Evolutionary conservation across 2,888 invertebrate genomes (phyloP).

Genomic region (Ferrisia virgata): DNA sequence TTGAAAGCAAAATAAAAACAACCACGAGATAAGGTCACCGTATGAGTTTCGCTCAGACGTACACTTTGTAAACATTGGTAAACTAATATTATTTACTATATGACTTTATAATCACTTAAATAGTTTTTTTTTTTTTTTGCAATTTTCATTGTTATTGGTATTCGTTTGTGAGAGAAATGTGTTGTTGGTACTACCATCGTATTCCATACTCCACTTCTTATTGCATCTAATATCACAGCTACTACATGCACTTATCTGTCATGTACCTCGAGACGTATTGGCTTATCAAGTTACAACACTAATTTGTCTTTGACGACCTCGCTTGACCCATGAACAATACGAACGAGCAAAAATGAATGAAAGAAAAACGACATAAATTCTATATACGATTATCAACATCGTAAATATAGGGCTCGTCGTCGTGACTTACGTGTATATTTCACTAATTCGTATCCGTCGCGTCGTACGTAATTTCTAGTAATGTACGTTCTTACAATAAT

Average conservation of each 20-base stretch:
- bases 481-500: too few species aligned
- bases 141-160: not conserved
- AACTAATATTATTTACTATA: not conserved
- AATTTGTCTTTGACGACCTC: not conserved
- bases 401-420: too few species aligned
- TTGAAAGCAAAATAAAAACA: too few species aligned
- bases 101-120: too few species aligned
- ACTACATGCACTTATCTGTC: not conserved
- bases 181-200: too few species aligned
- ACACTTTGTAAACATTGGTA: not conserved
- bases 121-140: not conserved
- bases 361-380: not conserved
- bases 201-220: not conserved
- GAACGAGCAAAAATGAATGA: too few species aligned
- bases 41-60: too few species aligned
- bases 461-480: not conserved
- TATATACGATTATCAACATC: not conserved
- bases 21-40: too few species aligned
- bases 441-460: too few species aligned
- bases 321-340: not conserved
- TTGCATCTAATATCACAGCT: not conserved
- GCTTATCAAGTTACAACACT: not conserved
- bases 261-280: not conserved
- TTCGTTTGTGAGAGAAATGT: not conserved
- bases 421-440: too few species aligned